Evolutionary conservation across 2,888 invertebrate genomes (phyloP).

Genomic region (Lasioglossum pauxillum): DNA sequence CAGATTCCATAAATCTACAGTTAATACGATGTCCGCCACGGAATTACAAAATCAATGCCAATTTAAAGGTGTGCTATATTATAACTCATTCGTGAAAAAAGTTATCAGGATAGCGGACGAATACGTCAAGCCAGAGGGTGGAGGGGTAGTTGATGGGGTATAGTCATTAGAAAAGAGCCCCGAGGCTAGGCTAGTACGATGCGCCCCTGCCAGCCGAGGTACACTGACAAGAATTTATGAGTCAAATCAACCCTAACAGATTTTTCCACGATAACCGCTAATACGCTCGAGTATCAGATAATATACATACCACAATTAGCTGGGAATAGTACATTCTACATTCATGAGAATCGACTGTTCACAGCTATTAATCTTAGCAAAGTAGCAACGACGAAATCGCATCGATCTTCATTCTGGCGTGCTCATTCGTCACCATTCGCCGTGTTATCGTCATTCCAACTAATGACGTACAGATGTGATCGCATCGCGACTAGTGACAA

Average conservation of each 20-base stretch:
- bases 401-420: slow-evolving; percentile 49
- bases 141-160: background rate
- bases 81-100: slow-evolving; percentile 10
- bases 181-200: background rate
- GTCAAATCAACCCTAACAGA: slow-evolving; percentile 5
- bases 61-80: background rate
- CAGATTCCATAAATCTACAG: slow-evolving; percentile 7
- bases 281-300: background rate
- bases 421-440: slow-evolving; percentile 51
- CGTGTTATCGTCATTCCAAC: slow-evolving; percentile 41
- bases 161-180: background rate
- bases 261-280: slow-evolving; percentile 9
- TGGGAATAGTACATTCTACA: background rate
- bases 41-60: slow-evolving; percentile 9
- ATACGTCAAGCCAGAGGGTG: background rate
- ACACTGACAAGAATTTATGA: slow-evolving; percentile 3
- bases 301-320: background rate
- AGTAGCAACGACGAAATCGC: slow-evolving; percentile 32
- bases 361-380: slow-evolving; percentile 51
- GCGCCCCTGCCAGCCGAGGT: background rate
- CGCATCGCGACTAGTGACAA: slow-evolving; percentile 43
- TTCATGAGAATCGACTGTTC: slow-evolving; percentile 27
- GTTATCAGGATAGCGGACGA: background rate
- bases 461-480: slow-evolving; percentile 43
- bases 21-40: background rate